Evolutionary conservation across 2,797 vertebrate species (phyloP).

Genomic region (Eupleurogrammus muticus): DNA sequence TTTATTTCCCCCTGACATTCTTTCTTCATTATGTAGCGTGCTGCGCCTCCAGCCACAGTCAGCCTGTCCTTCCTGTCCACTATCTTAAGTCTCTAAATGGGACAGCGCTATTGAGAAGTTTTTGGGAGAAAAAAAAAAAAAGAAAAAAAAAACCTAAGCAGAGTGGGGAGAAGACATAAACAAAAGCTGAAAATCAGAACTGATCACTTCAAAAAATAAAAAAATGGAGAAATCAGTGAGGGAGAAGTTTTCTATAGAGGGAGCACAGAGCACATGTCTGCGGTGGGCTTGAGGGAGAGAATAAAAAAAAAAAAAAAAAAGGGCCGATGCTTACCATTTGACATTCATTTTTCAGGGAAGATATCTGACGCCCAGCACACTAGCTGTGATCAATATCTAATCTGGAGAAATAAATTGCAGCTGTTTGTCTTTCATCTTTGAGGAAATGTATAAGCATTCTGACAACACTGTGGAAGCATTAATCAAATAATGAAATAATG

Average conservation of each 20-base stretch:
- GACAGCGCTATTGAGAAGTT: slow-evolving; percentile 48
- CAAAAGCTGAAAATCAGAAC: slow-evolving; percentile 49
- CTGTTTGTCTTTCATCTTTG: slow-evolving; percentile 88
- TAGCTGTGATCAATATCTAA: slow-evolving; percentile 89
- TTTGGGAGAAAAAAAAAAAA: too few species aligned
- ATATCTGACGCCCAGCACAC: slow-evolving; percentile 82
- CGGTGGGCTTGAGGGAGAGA: background rate
- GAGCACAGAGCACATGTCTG: slow-evolving; percentile 9
- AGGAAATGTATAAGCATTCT: slow-evolving; percentile 85
- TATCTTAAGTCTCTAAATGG: slow-evolving; percentile 57
- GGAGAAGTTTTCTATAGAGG: slow-evolving; percentile 44
- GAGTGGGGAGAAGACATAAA: slow-evolving; percentile 43
- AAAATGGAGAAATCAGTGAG: slow-evolving; percentile 42
- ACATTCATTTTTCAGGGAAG: slow-evolving; percentile 84
- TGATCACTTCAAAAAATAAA: slow-evolving; percentile 48
- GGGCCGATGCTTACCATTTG: slow-evolving; percentile 68
- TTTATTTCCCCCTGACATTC: slow-evolving; percentile 75
- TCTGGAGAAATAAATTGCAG: slow-evolving; percentile 88
- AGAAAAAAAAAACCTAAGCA: slow-evolving; percentile 4
- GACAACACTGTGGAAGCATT: slow-evolving; percentile 82
- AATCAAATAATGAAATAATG: slow-evolving; percentile 86
- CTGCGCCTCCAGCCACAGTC: slow-evolving; percentile 62
- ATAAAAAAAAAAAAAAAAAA: slow-evolving; percentile 46
- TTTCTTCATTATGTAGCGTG: slow-evolving; percentile 70
- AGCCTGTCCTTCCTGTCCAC: slow-evolving; percentile 59